Conservation (phyloP, 2,888 invertebrate species). For the Mythimna loreyi region DNA sequence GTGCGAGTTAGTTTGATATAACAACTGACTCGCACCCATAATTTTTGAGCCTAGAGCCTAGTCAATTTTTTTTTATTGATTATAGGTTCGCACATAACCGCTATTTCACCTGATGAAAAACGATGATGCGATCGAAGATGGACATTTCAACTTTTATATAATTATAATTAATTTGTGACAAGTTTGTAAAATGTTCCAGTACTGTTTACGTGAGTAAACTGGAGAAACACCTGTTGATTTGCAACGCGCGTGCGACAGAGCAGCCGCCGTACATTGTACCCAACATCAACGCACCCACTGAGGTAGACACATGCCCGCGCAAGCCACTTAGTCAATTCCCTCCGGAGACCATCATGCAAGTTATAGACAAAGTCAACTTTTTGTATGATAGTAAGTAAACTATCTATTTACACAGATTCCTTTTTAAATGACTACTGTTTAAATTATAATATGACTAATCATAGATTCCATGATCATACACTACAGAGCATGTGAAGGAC, state of each 20-base stretch:
- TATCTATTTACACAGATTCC: not conserved
- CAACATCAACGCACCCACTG: conserved; percentile 83
- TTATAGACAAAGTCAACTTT: conserved; percentile 82
- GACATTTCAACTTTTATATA: no score
- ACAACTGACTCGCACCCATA: no score
- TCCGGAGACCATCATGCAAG: conserved; percentile 69
- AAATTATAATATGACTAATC: not conserved
- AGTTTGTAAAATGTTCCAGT: conserved; percentile 81
- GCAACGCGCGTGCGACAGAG: conserved; percentile 92
- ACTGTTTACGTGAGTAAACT: conserved; percentile 93
- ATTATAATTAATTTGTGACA: not conserved
- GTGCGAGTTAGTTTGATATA: no score
- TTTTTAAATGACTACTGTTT: not conserved
- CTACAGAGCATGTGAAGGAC: conserved; percentile 77
- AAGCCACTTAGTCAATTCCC: conserved; percentile 78
- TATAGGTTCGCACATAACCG: no score
- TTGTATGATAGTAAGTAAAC: conserved; percentile 83
- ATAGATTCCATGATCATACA: conserved; percentile 18
- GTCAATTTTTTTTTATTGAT: no score
- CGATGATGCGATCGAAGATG: no score
- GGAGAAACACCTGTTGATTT: conserved; percentile 93
- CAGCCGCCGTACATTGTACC: conserved; percentile 90
- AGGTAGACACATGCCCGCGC: conserved; percentile 66
- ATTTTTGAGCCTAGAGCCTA: no score
- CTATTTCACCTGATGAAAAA: no score